Percentiles rank a stretch among this genome's conserved stretches.
phyloP scores from a whole-genome alignment of 1,140 invertebrate species.

The Asbolus verrucosus region DNA sequence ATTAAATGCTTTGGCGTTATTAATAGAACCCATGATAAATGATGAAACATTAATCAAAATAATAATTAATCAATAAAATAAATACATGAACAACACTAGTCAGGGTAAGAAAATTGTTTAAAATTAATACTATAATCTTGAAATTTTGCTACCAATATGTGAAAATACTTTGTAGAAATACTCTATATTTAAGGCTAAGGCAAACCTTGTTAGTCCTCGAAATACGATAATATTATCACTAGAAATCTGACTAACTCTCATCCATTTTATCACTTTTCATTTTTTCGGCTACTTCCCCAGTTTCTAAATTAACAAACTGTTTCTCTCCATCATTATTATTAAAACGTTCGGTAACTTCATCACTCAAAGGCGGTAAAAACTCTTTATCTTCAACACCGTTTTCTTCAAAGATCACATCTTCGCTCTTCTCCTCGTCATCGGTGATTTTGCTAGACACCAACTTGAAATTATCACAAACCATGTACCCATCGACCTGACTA shows the following conservation, averaged over 20 bases:
- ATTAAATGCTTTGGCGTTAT: constrained; percentile 66
- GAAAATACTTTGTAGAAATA: constrained; percentile 65
- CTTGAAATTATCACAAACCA: constrained; percentile 70
- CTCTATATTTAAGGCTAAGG: constrained; percentile 60
- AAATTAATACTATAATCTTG: constrained; percentile 55
- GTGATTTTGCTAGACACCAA: constrained; percentile 64
- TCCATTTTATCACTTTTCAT: constrained; percentile 51
- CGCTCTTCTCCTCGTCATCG: constrained; percentile 58
- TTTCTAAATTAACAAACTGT: constrained; percentile 69
- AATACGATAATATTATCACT: constrained; percentile 59
- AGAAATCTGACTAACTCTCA: constrained; percentile 62
- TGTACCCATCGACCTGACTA: constrained; percentile 73
- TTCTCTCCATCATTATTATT: constrained; percentile 66
- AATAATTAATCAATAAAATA: constrained; percentile 40
- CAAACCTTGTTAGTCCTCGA: constrained; percentile 57
- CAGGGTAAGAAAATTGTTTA: constrained; percentile 46
- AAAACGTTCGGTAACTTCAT: constrained; percentile 54
- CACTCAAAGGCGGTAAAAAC: constrained; percentile 53
- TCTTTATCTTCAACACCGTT: constrained; percentile 58
- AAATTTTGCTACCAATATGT: constrained; percentile 56
- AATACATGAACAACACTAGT: constrained; percentile 35
- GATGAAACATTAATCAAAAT: constrained; percentile 53
- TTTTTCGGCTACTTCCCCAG: constrained; percentile 65
- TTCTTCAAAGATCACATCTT: constrained; percentile 65
- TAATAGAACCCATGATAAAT: constrained; percentile 49